Evolutionary conservation across 2,797 vertebrate species (phyloP).

Genomic region (Aplochiton taeniatus): DNA sequence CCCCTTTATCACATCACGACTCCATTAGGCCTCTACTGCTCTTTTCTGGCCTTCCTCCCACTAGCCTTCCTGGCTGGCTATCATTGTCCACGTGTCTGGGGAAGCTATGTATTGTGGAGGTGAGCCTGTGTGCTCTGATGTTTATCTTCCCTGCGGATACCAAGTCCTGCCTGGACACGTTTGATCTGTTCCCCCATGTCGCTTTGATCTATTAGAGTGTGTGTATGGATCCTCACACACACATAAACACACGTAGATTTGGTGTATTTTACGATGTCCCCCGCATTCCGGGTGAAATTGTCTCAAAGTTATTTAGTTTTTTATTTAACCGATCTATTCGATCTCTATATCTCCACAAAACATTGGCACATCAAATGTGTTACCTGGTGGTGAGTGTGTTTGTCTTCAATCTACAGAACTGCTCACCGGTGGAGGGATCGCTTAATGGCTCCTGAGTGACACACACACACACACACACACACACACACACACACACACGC

Average conservation of each 20-base stretch:
- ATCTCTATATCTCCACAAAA: too few relatives aligned
- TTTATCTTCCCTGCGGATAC: conserved; percentile 15
- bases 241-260: too few relatives aligned
- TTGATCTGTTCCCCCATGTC: conserved; percentile 17
- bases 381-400: too few relatives aligned
- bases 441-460: too few relatives aligned
- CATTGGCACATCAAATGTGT: too few relatives aligned
- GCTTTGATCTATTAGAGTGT: conserved; percentile 26
- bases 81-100: conserved; percentile 4
- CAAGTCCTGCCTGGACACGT: conserved; percentile 14
- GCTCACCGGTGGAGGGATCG: not conserved
- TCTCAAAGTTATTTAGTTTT: too few relatives aligned
- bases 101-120: conserved; percentile 1
- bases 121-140: conserved; percentile 5
- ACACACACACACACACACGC: too few relatives aligned
- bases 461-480: too few relatives aligned
- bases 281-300: too few relatives aligned
- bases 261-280: too few relatives aligned
- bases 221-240: not conserved
- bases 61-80: not conserved
- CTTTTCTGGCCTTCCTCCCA: conserved; percentile 9
- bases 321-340: too few relatives aligned
- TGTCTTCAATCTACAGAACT: not conserved
- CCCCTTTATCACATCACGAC: not conserved
- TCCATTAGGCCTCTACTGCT: conserved; percentile 2